These are phyloP conservation scores for Lacerta viridis DNA, from an alignment of 2,797 vertebrate species.

Conservation along the genomic window DNA sequence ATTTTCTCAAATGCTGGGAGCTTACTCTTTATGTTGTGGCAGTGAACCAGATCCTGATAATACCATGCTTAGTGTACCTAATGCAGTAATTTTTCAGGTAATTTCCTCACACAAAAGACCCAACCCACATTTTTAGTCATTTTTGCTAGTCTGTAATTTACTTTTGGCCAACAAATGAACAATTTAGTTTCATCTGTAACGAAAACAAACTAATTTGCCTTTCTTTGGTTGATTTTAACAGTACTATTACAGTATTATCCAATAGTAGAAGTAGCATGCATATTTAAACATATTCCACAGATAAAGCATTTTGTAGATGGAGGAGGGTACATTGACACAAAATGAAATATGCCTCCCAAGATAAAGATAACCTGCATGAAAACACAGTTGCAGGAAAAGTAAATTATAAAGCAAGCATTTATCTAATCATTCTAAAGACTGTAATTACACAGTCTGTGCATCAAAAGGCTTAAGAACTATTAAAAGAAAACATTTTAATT, in stretches of 20 bases:
- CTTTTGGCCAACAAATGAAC: conserved; percentile 62
- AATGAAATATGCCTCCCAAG: conserved; percentile 78
- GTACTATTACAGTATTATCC: conserved; percentile 57
- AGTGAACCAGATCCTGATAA: conserved; percentile 64
- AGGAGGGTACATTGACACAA: conserved; percentile 74
- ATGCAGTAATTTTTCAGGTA: conserved; percentile 63
- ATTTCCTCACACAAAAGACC: conserved; percentile 68
- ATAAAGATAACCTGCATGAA: conserved; percentile 76
- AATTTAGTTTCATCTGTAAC: conserved; percentile 65
- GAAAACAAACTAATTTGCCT: conserved; percentile 72
- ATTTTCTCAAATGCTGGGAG: conserved; percentile 60
- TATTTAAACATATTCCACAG: conserved; percentile 76
- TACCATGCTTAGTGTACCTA: conserved; percentile 43
- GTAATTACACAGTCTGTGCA: conserved; percentile 82
- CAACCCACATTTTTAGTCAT: conserved; percentile 32
- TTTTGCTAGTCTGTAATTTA: conserved; percentile 63
- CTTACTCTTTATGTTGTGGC: conserved; percentile 64
- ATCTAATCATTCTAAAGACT: conserved; percentile 82
- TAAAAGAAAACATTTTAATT: conserved; percentile 86
- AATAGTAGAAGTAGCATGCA: conserved; percentile 69
- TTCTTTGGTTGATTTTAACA: conserved; percentile 72
- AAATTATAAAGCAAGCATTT: conserved; percentile 83
- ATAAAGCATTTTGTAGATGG: conserved; percentile 76
- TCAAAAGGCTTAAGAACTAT: conserved; percentile 84
- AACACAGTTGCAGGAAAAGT: conserved; percentile 78